Base-by-base conservation (phyloP, 2,113 vertebrate genomes). In the Marmota monax region DNA sequence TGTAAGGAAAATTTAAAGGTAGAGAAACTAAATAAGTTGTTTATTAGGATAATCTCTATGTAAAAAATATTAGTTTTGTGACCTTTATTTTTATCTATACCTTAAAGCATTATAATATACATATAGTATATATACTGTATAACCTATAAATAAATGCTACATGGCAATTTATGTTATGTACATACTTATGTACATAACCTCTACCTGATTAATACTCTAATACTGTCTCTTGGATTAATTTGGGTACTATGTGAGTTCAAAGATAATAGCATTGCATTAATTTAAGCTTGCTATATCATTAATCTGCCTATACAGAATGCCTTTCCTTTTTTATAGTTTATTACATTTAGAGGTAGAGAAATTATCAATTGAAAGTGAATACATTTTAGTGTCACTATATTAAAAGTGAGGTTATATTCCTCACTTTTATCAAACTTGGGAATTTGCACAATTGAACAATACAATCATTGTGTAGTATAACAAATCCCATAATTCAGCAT, bases 361-460 rank as follows among this genome's bases (percentile, higher is more conserved):
- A 93, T 48, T 56, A 14, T 45, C 63, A 88, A 25, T 48, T 79
- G 18, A 84, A 34, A 88, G 70, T 27, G n/a, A 83, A n/a, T 67
- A n/a, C 9, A 84, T 96, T 92, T 96, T 73, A 95, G 48, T 61
- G 67, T 79, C 51, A 76, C 65, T 84, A 16, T 70, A 32, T 89
- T 89, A 20, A 56, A 95, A 84, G 63, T 6, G 73, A 53, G 34
- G 79, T 58, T 93, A 13, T 74, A 76, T 88, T 95, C 17, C 17
- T 95, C 45, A 45, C 90, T 92, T 23, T 72, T 95, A 94, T 17
- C 8, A 13, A 92, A 91, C 90, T 69, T 84, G 34, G 37, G 1
- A 84, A 84, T 82, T 94, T 85, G 2, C 37, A 65, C 67, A 27
- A 18, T 56, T 76, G 67, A 87, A 77, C 23, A 94, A 13, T 53